Percentiles rank a stretch among this genome's conserved stretches.
These are phyloP conservation scores for Anolis sagrei DNA, from an alignment of 2,113 vertebrate genomes.

Conservation along the genomic window DNA sequence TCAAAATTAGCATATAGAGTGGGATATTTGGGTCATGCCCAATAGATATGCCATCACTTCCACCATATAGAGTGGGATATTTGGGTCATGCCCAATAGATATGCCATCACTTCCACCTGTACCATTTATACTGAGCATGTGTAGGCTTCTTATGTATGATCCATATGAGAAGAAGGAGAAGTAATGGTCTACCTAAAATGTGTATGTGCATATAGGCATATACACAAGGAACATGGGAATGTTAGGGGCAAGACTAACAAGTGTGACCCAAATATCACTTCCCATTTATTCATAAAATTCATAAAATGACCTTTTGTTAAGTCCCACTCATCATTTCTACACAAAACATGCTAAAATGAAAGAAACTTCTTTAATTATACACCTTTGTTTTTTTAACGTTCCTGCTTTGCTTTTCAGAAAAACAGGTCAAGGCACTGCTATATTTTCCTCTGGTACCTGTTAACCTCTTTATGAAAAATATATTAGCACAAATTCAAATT, in stretches of 20 bases:
- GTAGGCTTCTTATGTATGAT: too few species aligned
- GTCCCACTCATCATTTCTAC: not conserved
- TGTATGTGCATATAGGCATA: too few species aligned
- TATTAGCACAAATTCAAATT: constrained; percentile 28
- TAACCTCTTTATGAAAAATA: constrained; percentile 22
- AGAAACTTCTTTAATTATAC: not conserved
- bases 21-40: too few species aligned
- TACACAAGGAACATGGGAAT: not conserved
- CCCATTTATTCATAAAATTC: not conserved
- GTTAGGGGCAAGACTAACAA: not conserved
- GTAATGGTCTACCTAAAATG: too few species aligned
- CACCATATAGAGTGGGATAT: too few species aligned
- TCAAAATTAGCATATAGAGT: too few species aligned
- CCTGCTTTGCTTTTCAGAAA: constrained; percentile 2
- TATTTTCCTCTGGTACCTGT: constrained; percentile 14
- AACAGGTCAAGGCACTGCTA: constrained; percentile 2
- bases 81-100: too few species aligned
- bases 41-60: too few species aligned
- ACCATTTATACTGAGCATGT: too few species aligned
- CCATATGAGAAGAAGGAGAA: too few species aligned
- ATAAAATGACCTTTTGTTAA: not conserved
- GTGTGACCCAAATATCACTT: not conserved
- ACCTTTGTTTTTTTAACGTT: not conserved
- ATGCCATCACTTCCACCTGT: too few species aligned
- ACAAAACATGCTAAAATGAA: not conserved